phyloP scores from a whole-genome alignment of 2,797 vertebrate genomes.

The Anniella stebbinsi region DNA sequence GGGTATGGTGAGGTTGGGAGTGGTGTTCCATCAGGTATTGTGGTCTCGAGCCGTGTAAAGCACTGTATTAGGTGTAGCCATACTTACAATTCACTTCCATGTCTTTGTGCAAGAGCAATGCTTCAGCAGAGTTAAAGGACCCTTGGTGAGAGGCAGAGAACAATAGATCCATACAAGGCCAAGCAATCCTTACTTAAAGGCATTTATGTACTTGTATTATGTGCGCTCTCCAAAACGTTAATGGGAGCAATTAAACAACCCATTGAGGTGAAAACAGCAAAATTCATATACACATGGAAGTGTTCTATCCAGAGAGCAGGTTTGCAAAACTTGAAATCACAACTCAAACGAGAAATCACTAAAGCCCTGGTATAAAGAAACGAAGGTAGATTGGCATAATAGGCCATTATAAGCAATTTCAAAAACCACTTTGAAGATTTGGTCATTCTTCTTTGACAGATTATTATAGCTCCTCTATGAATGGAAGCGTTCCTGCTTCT shows the following conservation, averaged over 20 bases:
- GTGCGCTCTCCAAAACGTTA: not conserved
- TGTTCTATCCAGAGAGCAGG: not conserved
- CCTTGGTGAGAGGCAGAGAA: not conserved
- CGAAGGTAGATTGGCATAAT: not conserved
- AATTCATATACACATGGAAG: not conserved
- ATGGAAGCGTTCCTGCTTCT: not conserved
- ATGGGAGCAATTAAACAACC: not conserved
- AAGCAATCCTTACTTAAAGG: not conserved
- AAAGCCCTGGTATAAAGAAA: not conserved
- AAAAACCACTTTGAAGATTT: conserved; percentile 3
- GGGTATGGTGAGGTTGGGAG: no score
- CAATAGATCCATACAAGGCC: not conserved
- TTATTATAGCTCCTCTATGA: not conserved
- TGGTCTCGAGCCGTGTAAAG: not conserved
- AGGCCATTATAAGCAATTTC: not conserved
- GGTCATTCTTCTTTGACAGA: not conserved
- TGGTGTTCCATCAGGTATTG: no score
- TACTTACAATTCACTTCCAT: not conserved
- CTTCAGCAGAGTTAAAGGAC: not conserved
- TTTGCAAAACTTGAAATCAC: not conserved
- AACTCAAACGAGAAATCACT: not conserved
- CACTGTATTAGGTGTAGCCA: not conserved
- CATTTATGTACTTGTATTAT: not conserved
- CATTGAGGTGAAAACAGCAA: not conserved
- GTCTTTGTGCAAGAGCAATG: not conserved